These are phyloP conservation scores for Puma concolor DNA, from an alignment of 2,113 vertebrate genomes.

Conservation along the genomic window DNA sequence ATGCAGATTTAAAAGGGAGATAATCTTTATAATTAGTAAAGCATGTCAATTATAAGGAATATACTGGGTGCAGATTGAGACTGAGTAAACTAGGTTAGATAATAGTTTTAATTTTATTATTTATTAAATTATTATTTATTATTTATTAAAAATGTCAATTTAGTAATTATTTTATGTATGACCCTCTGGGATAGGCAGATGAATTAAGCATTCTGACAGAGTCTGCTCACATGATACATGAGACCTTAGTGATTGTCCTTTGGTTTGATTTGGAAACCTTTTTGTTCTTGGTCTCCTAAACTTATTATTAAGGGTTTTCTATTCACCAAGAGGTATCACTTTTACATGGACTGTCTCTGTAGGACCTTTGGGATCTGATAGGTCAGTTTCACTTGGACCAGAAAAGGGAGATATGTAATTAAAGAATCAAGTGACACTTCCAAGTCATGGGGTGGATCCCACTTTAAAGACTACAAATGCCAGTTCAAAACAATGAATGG, in stretches of 20 bases:
- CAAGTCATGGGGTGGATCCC: background rate
- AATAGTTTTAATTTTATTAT: too few species aligned
- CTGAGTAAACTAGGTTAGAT: background rate
- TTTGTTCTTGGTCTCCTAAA: constrained; percentile 10
- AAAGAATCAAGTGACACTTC: constrained; percentile 41
- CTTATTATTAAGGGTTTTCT: background rate
- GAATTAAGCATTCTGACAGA: background rate
- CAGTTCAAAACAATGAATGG: constrained; percentile 25
- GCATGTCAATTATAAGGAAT: constrained; percentile 4
- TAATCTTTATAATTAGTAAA: constrained; percentile 40
- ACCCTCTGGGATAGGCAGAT: background rate
- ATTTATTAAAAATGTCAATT: background rate
- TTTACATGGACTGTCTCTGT: background rate
- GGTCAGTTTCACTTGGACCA: constrained; percentile 41
- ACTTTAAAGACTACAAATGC: constrained; percentile 20
- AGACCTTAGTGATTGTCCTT: background rate
- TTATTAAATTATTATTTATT: too few species aligned
- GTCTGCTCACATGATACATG: background rate
- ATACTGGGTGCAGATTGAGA: background rate
- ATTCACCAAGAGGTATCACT: background rate
- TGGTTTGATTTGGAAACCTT: constrained; percentile 22
- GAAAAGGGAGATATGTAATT: constrained; percentile 47
- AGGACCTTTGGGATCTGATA: constrained; percentile 30
- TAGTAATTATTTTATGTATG: constrained; percentile 42
- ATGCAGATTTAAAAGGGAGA: background rate